Conservation (phyloP, 2,797 vertebrate species). For the Tapera naevia region DNA sequence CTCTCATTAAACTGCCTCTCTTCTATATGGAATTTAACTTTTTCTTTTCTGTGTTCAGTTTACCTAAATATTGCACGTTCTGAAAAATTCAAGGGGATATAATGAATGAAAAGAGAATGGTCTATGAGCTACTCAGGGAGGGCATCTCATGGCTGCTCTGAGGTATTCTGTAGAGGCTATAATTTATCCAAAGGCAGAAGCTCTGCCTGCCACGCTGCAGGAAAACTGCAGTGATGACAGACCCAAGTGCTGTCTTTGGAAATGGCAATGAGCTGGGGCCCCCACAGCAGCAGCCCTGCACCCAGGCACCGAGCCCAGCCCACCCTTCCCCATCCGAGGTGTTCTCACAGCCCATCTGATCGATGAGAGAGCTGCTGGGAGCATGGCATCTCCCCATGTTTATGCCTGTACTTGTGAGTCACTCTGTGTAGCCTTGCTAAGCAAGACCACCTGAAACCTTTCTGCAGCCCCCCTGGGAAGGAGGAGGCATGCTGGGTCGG, state of each 20-base stretch:
- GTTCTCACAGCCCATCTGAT: not conserved
- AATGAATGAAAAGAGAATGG: not conserved
- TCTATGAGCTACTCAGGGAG: not conserved
- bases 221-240: not conserved
- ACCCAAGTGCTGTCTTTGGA: not conserved
- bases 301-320: accelerated
- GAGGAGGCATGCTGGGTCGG: accelerated
- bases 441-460: not conserved
- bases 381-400: not conserved
- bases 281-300: not conserved
- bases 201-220: not conserved
- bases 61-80: not conserved
- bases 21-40: not conserved
- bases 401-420: accelerated
- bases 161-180: not conserved
- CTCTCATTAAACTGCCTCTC: not conserved
- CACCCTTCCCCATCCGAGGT: not conserved
- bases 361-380: accelerated
- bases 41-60: not conserved
- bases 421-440: not conserved
- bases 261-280: not conserved
- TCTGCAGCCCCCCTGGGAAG: not conserved
- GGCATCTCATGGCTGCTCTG: not conserved
- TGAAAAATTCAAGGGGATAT: not conserved
- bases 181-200: not conserved